Evolutionary conservation across 2,888 invertebrate species (phyloP).

Genomic region (Phrixothrix hirtus): DNA sequence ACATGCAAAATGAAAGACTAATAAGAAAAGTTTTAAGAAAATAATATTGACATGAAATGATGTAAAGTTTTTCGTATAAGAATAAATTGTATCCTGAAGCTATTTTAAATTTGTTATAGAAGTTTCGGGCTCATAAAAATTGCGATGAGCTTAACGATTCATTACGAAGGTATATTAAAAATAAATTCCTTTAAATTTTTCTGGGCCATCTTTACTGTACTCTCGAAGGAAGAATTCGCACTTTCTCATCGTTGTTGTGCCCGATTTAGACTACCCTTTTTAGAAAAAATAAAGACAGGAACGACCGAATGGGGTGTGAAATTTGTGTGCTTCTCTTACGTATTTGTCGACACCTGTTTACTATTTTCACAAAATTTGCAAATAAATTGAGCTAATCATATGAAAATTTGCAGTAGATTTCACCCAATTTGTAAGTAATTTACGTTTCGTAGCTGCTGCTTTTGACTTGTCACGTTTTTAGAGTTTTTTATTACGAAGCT

Average conservation of each 20-base stretch:
- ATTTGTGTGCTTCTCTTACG: slow-evolving; percentile 11
- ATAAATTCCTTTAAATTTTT: slow-evolving; percentile 25
- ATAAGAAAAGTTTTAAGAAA: slow-evolving; percentile 32
- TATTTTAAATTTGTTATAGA: slow-evolving; percentile 35
- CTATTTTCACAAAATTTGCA: slow-evolving; percentile 31
- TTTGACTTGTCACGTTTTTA: slow-evolving; percentile 33
- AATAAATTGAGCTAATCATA: slow-evolving; percentile 33
- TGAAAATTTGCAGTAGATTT: slow-evolving; percentile 33
- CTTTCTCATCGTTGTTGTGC: not conserved
- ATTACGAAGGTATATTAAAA: slow-evolving; percentile 31
- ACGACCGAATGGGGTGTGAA: slow-evolving; percentile 21
- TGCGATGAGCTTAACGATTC: slow-evolving; percentile 32
- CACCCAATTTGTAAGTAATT: slow-evolving; percentile 27
- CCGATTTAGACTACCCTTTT: not conserved
- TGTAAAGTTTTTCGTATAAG: slow-evolving; percentile 33
- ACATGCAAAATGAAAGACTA: slow-evolving; percentile 20
- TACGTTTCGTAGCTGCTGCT: slow-evolving; percentile 25
- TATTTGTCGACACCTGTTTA: slow-evolving; percentile 31
- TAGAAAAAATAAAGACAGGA: slow-evolving; percentile 16
- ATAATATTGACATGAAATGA: slow-evolving; percentile 34
- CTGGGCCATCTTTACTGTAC: slow-evolving; percentile 14
- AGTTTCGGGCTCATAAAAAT: slow-evolving; percentile 32
- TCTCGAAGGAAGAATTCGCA: slow-evolving; percentile 4
- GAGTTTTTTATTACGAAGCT: slow-evolving; percentile 22
- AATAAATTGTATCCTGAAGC: slow-evolving; percentile 34